phyloP scores from a whole-genome alignment of 2,888 invertebrate species.

The Agrochola lota region DNA sequence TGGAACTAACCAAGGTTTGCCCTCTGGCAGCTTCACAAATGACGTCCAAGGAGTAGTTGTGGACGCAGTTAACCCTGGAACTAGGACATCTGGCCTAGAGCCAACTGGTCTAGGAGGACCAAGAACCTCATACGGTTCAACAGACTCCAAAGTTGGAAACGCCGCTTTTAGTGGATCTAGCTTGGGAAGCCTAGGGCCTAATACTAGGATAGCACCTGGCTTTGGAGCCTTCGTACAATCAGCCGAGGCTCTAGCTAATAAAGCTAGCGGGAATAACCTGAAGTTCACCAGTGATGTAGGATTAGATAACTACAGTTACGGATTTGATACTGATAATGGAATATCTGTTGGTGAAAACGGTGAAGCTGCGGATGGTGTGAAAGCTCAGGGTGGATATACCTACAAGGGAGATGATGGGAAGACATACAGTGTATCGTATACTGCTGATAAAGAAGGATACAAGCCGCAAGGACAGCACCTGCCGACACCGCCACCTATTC shows the following conservation, averaged over 20 bases:
- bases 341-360: conserved; percentile 82
- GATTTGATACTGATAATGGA: conserved; percentile 84
- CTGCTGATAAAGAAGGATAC: conserved; percentile 83
- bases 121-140: conserved; percentile 83
- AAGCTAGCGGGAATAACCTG: conserved; percentile 75
- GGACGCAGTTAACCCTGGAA: conserved; percentile 83
- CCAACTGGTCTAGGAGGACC: conserved; percentile 81
- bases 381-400: conserved; percentile 82
- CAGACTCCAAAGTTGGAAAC: conserved; percentile 85
- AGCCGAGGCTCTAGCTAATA: conserved; percentile 42
- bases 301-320: conserved; percentile 79
- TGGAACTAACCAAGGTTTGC: conserved; percentile 61
- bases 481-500: conserved; percentile 85
- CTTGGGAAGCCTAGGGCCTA: conserved; percentile 57
- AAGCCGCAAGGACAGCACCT: conserved; percentile 82
- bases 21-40: conserved; percentile 82
- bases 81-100: conserved; percentile 76
- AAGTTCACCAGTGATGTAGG: conserved; percentile 80
- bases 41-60: conserved; percentile 86
- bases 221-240: conserved; percentile 42
- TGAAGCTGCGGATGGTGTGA: conserved; percentile 78
- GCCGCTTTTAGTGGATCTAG: conserved; percentile 81
- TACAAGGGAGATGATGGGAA: conserved; percentile 85
- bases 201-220: conserved; percentile 54
- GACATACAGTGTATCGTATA: conserved; percentile 83